Evolutionary conservation across 2,888 invertebrate genomes (phyloP).

Genomic region (Phalera bucephala): DNA sequence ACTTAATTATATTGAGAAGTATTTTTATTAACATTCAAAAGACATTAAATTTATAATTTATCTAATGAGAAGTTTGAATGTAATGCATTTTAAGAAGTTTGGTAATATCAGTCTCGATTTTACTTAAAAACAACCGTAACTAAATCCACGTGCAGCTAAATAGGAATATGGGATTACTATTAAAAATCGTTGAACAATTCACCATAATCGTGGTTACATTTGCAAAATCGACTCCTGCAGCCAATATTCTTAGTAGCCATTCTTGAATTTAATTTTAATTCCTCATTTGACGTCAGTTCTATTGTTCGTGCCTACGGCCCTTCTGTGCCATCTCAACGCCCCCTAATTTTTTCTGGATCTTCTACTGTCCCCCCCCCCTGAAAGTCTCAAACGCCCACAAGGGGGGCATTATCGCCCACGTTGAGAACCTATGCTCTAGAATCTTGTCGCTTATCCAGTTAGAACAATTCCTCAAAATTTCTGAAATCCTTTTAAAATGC

Average conservation of each 20-base stretch:
- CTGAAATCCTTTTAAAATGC: too few species aligned
- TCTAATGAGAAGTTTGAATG: background rate
- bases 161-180: background rate
- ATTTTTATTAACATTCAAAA: constrained; percentile 1
- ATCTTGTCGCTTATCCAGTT: too few species aligned
- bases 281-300: too few species aligned
- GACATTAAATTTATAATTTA: background rate
- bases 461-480: too few species aligned
- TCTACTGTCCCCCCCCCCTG: too few species aligned
- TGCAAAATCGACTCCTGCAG: background rate
- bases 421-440: too few species aligned
- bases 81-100: background rate
- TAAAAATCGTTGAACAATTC: constrained; percentile 26
- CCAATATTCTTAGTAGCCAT: constrained; percentile 5
- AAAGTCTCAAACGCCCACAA: too few species aligned
- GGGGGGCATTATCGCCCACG: too few species aligned
- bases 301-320: too few species aligned
- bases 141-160: constrained; percentile 1
- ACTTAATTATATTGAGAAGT: background rate
- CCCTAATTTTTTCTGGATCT: too few species aligned
- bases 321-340: too few species aligned
- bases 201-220: background rate
- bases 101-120: background rate
- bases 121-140: background rate
- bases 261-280: constrained; percentile 14